Base-by-base conservation (phyloP, 2,797 vertebrate species). In the Poecilia velifera region DNA sequence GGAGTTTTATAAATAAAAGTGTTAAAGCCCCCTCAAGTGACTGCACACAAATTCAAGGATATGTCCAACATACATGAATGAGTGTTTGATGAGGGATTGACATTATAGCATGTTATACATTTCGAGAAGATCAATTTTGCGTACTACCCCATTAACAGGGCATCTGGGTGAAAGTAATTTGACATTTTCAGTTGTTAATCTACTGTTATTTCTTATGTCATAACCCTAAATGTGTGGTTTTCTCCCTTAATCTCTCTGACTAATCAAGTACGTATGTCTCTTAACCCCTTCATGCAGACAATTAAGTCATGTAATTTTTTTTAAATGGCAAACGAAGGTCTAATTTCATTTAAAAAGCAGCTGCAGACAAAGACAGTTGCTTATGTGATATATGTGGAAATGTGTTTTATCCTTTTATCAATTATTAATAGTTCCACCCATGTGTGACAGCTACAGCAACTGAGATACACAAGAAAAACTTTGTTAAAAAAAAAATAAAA, bases 151-250 rank as follows among this genome's bases (percentile, higher is more conserved):
- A 7, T 41, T 41, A 41, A 41, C 41, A 41, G 41, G 41, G 6
- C 41, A 41, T 41, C 7, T 41, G 41, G 41, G 41, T 34, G 41
- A 41, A 41, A 41, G 41, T 41, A 41, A 41, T 41, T 41, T 41
- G 41, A 41, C 41, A 41, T 62, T 6, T 34, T 74, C 51, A 51
- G 57, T 10, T 89, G 82, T 94, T 90, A 87, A 88, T 73, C 77
- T 77, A 74, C 81, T 88, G 86, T 88, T 91, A 89, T 91, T 76
- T 87, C 86, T 80, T 31, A n/a, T 66, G 78, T 73, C 79, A 77
- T 78, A 89, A 80, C 85, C 87, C 76, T 75, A 91, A 85, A 93
- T 94, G 88, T 90, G 87, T 88, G 90, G 86, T 78, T 91, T 92
- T 75, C 82, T 87, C 77, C 57, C 71, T 47, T 88, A 81, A 71